phyloP scores from a whole-genome alignment of 2,888 invertebrate genomes.

The Germaria angustata region DNA sequence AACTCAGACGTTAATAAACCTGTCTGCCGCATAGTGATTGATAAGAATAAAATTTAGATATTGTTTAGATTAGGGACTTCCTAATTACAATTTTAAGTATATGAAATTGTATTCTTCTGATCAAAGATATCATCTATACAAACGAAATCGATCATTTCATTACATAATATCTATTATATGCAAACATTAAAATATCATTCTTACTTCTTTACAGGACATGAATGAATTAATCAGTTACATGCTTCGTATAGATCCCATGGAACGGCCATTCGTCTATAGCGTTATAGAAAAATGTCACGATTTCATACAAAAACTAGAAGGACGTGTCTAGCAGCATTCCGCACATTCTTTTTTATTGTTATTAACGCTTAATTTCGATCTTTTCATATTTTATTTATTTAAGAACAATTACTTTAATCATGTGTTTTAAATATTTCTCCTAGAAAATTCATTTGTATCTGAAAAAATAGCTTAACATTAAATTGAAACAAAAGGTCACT shows the following conservation, averaged over 20 bases:
- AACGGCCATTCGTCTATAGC: constrained; percentile 88
- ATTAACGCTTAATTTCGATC: constrained; percentile 14
- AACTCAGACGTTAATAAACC: too few species aligned
- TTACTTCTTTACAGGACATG: constrained; percentile 81
- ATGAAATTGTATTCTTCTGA: too few species aligned
- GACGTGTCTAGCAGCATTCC: constrained; percentile 80
- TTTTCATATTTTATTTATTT: constrained; percentile 26
- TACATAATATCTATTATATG: too few species aligned
- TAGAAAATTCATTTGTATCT: constrained; percentile 34
- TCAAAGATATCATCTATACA: too few species aligned
- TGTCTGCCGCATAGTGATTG: too few species aligned
- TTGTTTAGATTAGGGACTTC: too few species aligned
- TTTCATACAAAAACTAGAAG: constrained; percentile 82
- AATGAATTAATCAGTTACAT: constrained; percentile 86
- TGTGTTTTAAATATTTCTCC: constrained; percentile 20
- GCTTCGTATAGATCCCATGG: constrained; percentile 87
- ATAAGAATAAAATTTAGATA: too few species aligned
- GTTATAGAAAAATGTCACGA: constrained; percentile 84
- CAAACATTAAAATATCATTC: too few species aligned
- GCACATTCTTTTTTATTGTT: constrained; percentile 3
- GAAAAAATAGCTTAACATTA: constrained; percentile 26
- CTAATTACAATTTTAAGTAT: too few species aligned
- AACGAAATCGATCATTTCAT: too few species aligned
- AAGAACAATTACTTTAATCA: constrained; percentile 51
- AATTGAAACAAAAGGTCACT: neutral